Evolutionary conservation across 2,113 vertebrate genomes (phyloP), one percentile per base, ranked within the genome.

Genomic region (Mormoops blainvillei): DNA sequence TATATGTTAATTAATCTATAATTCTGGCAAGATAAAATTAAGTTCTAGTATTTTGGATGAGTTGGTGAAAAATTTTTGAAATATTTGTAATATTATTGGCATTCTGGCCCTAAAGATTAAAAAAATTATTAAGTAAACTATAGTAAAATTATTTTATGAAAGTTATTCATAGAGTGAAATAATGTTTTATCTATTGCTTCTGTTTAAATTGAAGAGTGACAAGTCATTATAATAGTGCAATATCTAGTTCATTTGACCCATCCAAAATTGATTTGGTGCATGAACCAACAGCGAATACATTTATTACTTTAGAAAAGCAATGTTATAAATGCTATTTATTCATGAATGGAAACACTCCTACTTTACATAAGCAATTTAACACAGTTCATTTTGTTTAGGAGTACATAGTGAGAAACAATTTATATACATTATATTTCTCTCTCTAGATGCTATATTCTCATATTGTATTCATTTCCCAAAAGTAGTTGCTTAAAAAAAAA

Each of bases 311-410:
- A 96, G 95, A 95, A 94, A n/a, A 87, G 13, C 43, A 87, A 73
- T 65, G 58, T 78, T 89, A 68, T 87, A 95, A 85, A 50, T 93
- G 33, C 33, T 89, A 89, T 89, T 97, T 94, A 94, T 95, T 97
- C 89, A 93, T 93, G 89, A 96, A 95, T 82, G 41, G 83, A 94
- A 95, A 74, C 16, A 88, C 22, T n/a, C 68, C 4, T 95, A 78
- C 45, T 96, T 97, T 96, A 91, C 33, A 86, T 93, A 95, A 95
- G 74, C 61, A 94, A 95, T 95, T 94, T 94, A 91, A 89, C 33
- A 80, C 20, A 73, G 31, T 54, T 97, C 68, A 87, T 61, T 96
- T 91, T 95, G 22, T 91, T 96, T 61, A 91, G 89, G 68, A 54
- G 24, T 86, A 73, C n/a, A 82, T 63, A 81, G 68, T 48, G 16